phyloP scores from a whole-genome alignment of 2,113 vertebrate species.

The Salminus brasiliensis region DNA sequence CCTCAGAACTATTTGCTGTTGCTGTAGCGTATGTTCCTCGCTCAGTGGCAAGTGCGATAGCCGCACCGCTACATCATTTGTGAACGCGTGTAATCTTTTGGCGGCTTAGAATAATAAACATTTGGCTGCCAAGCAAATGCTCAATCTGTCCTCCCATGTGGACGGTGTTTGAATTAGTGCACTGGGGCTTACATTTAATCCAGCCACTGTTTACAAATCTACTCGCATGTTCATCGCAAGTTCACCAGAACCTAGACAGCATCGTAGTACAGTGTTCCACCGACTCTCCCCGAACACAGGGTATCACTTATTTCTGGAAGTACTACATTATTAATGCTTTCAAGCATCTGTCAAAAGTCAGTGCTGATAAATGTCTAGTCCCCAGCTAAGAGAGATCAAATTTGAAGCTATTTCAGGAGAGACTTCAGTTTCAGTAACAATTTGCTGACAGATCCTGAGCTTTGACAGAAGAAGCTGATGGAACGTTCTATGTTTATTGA shows the following conservation, averaged over 20 bases:
- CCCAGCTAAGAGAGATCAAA: not conserved
- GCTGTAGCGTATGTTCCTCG: slow-evolving; percentile 51
- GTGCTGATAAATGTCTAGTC: not conserved
- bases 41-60: slow-evolving; percentile 30
- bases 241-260: slow-evolving; percentile 3
- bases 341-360: not conserved
- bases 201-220: slow-evolving; percentile 33
- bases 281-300: too few relatives aligned
- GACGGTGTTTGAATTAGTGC: slow-evolving; percentile 13
- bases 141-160: slow-evolving; percentile 53
- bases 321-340: not conserved
- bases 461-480: slow-evolving; percentile 17
- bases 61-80: slow-evolving; percentile 45
- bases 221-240: slow-evolving; percentile 11
- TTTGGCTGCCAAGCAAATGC: slow-evolving; percentile 46
- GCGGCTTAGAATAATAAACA: slow-evolving; percentile 55
- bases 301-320: not conserved
- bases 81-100: slow-evolving; percentile 43
- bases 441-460: not conserved
- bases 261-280: not conserved
- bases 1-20: slow-evolving; percentile 51
- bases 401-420: not conserved
- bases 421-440: not conserved
- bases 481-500: slow-evolving; percentile 9
- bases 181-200: slow-evolving; percentile 14